Percentiles rank a stretch among this genome's conserved stretches.
phyloP scores from a whole-genome alignment of 2,797 vertebrate genomes.

The Pteronotus mesoamericanus region DNA sequence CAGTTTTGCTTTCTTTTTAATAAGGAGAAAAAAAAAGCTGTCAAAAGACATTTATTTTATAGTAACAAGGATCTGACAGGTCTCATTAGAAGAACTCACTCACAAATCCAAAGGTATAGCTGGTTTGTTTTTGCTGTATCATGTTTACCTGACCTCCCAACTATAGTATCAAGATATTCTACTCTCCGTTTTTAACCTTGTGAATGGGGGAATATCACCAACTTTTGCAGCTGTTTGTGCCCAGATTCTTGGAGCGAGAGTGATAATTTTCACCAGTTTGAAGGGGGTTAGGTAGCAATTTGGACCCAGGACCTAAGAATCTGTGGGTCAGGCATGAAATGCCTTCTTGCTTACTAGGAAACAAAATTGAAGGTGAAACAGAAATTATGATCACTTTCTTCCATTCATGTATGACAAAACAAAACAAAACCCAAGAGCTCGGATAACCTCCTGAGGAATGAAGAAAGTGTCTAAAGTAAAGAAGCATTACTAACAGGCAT shows the following conservation, averaged over 20 bases:
- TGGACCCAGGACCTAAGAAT: neutral
- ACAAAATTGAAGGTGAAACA: neutral
- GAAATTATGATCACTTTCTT: conserved; percentile 32
- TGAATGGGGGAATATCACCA: neutral
- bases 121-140: conserved; percentile 69
- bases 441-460: neutral
- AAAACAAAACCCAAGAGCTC: neutral
- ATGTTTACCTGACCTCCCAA: conserved; percentile 72
- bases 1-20: conserved; percentile 82
- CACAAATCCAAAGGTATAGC: conserved; percentile 76
- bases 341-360: neutral
- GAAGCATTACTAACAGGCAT: neutral
- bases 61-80: conserved; percentile 84
- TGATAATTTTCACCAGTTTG: neutral
- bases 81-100: conserved; percentile 82
- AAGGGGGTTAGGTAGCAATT: neutral
- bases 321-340: neutral
- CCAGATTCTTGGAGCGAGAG: neutral
- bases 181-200: neutral
- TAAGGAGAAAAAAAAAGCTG: conserved; percentile 77
- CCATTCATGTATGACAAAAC: neutral
- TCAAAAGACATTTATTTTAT: conserved; percentile 84
- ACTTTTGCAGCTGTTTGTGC: neutral
- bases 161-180: conserved; percentile 57
- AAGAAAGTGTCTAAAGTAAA: neutral